Base-by-base conservation (phyloP, 30 jellyfish, hydroid and myxozoan species). In the Aurelia aurita region DNA sequence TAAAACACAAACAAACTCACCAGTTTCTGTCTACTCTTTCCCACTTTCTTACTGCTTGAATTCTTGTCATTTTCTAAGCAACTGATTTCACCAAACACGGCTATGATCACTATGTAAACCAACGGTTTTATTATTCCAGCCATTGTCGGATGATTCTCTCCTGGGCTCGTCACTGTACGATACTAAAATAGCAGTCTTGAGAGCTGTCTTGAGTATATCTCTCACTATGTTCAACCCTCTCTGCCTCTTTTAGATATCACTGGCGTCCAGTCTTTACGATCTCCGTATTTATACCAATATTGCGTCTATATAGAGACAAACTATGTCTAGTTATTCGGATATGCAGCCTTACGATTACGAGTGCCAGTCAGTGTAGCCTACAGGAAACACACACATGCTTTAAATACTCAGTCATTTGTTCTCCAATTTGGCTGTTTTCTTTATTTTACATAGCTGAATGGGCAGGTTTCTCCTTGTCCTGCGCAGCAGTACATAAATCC, bases 401-500 rank as follows among this genome's bases (percentile, higher is more conserved):
- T 54, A 74, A 22, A 74, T 73, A 49, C 85, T 27, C 34, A 43
- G 29, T 74, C 61, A 43, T 27, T 74, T 59, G 57, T 53, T 11
- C 29, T 39, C 9, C 15, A 39, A 29, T 14, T 74, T 31, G 61
- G 53, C 75, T 74, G 58, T 57, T 51, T 18, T 72, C 85, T 47
- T 51, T 74, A 35, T 74, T 58, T 39, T 57, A 72, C 86, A 44
- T 53, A 74, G 46, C 69, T 44, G 63, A 51, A 74, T 64, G 74
- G 74, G 35, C 75, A 28, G 74, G 53, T 55, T 26, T 13, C 62
- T 74, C 58, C 59, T 74, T 49, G 61, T 74, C 27, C 86, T 74
- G 75, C 86, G 86, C 86, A 74, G 86, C 86, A 35, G 86, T 44
- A 21, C 51, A 15, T 39, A 62, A 59, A 54, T 60, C 86, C 32